Evolutionary conservation across 1,140 invertebrate species (phyloP).

Genomic region (Anastatus disparis): DNA sequence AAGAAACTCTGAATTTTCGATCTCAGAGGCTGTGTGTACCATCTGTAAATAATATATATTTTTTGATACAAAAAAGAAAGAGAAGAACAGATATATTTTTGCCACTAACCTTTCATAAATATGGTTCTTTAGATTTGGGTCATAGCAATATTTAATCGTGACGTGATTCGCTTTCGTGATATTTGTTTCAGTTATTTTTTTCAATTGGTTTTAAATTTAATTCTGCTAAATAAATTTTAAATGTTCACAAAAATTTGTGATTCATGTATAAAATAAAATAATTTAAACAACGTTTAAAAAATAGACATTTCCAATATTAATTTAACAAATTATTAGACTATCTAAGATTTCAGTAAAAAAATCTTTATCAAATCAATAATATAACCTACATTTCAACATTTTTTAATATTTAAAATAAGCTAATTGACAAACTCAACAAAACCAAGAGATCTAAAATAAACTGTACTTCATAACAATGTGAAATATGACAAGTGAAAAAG

Average conservation of each 20-base stretch:
- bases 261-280: too few species aligned
- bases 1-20: slow-evolving; percentile 13
- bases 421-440: too few species aligned
- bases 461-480: slow-evolving; percentile 21
- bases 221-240: too few species aligned
- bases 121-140: slow-evolving; percentile 2
- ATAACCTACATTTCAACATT: neutral
- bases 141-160: neutral
- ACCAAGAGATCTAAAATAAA: neutral
- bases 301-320: too few species aligned
- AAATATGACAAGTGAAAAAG: slow-evolving; percentile 20
- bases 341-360: too few species aligned
- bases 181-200: too few species aligned
- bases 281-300: too few species aligned
- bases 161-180: too few species aligned
- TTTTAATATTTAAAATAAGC: slow-evolving; percentile 5
- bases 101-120: neutral
- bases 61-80: neutral
- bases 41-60: slow-evolving; percentile 42
- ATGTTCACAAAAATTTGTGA: too few species aligned
- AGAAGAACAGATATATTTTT: neutral
- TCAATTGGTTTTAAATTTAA: too few species aligned
- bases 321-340: too few species aligned
- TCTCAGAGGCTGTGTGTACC: slow-evolving; percentile 40
- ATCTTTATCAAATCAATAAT: slow-evolving; percentile 4